A percentile compares a stretch with the other conserved stretches of the same genome.
These are phyloP conservation scores for Cheilosia grossa DNA, from an alignment of 2,888 invertebrate genomes.

Conservation along the genomic window DNA sequence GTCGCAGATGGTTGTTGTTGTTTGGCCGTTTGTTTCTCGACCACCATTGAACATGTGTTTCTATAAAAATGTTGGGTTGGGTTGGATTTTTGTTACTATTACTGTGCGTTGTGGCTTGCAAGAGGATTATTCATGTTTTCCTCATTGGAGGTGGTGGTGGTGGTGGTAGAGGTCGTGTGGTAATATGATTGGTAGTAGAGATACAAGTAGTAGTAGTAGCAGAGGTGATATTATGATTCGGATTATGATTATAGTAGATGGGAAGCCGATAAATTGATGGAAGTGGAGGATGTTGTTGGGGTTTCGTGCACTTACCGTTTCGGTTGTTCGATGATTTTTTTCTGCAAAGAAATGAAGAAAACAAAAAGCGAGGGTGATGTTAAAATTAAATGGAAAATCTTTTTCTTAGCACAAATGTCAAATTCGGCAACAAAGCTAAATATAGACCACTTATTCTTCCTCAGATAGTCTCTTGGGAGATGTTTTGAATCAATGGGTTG, in stretches of 20 bases:
- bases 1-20: conserved; percentile 82
- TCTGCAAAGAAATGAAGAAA: conserved; percentile 75
- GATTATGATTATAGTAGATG: conserved; percentile 75
- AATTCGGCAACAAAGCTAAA: no score
- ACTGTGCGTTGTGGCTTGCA: conserved; percentile 69
- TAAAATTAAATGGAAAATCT: not conserved
- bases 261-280: conserved; percentile 76
- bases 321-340: conserved; percentile 83
- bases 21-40: conserved; percentile 82
- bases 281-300: conserved; percentile 77
- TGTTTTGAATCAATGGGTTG: no score
- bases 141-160: conserved; percentile 76
- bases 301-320: conserved; percentile 82
- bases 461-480: no score
- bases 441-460: no score
- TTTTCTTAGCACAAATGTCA: no score
- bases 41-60: conserved; percentile 83
- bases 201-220: conserved; percentile 75
- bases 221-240: conserved; percentile 74
- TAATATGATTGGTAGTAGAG: conserved; percentile 74
- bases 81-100: conserved; percentile 68
- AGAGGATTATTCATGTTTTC: conserved; percentile 72
- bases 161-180: conserved; percentile 76
- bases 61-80: conserved; percentile 77
- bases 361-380: not conserved